Evolutionary conservation across 2,888 invertebrate genomes (phyloP).

Genomic region (Thereva nobilitata): DNA sequence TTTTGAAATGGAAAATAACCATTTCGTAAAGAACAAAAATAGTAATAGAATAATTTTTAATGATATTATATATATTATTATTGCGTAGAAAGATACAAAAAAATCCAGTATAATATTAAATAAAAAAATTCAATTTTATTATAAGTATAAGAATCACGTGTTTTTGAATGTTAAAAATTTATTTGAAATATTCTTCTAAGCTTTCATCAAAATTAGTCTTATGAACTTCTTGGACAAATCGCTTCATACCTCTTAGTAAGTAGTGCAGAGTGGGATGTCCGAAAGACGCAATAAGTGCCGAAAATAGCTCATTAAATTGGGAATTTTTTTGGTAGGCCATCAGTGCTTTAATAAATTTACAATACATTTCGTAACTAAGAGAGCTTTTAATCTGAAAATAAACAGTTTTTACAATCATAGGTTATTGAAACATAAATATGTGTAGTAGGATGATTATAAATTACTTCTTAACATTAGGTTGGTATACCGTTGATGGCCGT

Average conservation of each 20-base stretch:
- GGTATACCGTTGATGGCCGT: too few relatives aligned
- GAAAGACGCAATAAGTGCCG: background rate
- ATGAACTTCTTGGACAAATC: conserved; percentile 19
- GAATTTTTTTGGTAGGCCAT: conserved; percentile 6
- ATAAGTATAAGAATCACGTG: background rate
- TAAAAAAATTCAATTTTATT: conserved; percentile 11
- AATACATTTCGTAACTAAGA: background rate
- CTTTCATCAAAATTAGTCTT: conserved; percentile 13
- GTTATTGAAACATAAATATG: background rate
- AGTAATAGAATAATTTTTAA: too few relatives aligned
- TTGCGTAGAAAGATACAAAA: conserved; percentile 6
- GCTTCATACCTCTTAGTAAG: conserved; percentile 13
- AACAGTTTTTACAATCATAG: background rate
- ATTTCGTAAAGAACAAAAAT: too few relatives aligned
- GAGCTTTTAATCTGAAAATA: conserved; percentile 18
- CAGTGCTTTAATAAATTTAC: conserved; percentile 10
- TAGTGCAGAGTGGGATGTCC: conserved; percentile 11
- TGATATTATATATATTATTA: background rate
- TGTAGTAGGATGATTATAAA: background rate
- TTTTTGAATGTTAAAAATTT: too few relatives aligned
- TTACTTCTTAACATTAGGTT: background rate
- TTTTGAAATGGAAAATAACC: too few relatives aligned
- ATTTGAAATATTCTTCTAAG: too few relatives aligned
- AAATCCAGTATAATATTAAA: background rate
- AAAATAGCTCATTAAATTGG: conserved; percentile 3